These are phyloP conservation scores for Actinostola sp. DNA, from an alignment of 92 coral and sea anemone genomes.

Conservation along the genomic window DNA sequence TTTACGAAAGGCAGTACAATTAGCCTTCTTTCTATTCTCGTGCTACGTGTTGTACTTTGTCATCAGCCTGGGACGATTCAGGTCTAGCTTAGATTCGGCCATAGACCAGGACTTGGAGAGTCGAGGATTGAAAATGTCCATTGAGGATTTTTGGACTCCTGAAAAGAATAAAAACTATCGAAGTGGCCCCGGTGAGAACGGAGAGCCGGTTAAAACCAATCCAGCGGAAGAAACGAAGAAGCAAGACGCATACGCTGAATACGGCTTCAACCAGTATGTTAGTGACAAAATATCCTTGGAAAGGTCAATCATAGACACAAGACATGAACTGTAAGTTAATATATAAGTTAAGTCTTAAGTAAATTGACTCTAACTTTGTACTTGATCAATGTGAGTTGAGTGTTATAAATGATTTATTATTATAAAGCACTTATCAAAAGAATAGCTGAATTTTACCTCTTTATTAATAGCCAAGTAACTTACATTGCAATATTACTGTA, in stretches of 20 bases:
- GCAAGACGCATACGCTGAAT: slow-evolving; percentile 72
- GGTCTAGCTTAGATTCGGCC: neutral
- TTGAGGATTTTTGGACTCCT: slow-evolving; percentile 94
- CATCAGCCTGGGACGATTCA: slow-evolving; percentile 10
- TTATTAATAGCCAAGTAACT: too few relatives aligned
- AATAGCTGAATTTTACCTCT: too few relatives aligned
- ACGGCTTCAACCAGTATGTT: slow-evolving; percentile 91
- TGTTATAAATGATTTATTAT: neutral
- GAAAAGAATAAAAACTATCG: slow-evolving; percentile 55
- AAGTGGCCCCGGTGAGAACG: slow-evolving; percentile 83
- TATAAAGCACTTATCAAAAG: too few relatives aligned
- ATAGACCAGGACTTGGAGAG: slow-evolving; percentile 18
- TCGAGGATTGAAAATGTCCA: slow-evolving; percentile 51
- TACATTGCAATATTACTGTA: too few relatives aligned
- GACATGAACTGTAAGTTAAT: slow-evolving; percentile 83
- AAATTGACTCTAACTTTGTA: neutral
- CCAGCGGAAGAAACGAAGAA: slow-evolving; percentile 68
- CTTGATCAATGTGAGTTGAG: neutral
- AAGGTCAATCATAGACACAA: slow-evolving; percentile 79
- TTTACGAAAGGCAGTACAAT: slow-evolving; percentile 31
- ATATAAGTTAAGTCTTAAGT: too few relatives aligned
- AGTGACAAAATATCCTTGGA: slow-evolving; percentile 92
- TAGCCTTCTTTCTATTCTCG: slow-evolving; percentile 28
- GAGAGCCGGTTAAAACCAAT: slow-evolving; percentile 81
- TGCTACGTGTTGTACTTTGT: slow-evolving; percentile 46